Percentiles rank a stretch among this genome's conserved stretches.
Evolutionary conservation across 2,888 invertebrate species (phyloP).

Genomic region (Proisotoma minuta): DNA sequence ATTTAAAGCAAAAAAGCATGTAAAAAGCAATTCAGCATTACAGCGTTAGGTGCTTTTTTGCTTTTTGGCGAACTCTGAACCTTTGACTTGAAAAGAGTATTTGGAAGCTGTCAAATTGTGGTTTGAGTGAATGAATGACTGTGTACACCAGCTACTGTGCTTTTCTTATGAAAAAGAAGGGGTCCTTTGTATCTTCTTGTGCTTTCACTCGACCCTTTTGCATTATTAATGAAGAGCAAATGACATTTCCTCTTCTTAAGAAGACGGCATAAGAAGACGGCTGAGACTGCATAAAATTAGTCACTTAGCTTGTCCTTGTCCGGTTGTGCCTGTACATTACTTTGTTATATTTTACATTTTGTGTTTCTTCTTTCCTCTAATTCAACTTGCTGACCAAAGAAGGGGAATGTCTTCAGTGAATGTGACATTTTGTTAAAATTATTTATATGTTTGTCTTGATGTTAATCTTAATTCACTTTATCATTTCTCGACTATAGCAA

Average conservation of each 20-base stretch:
- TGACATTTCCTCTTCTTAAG: constrained; percentile 15
- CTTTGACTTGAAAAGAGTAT: no score
- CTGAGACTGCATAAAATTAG: neutral
- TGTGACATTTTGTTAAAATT: neutral
- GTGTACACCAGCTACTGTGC: no score
- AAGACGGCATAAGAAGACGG: neutral
- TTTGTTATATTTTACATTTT: constrained; percentile 9
- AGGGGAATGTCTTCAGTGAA: neutral
- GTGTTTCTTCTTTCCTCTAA: neutral
- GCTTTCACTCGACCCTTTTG: constrained; percentile 14
- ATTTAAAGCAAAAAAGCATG: no score
- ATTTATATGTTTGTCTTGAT: no score
- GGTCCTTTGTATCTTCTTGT: neutral
- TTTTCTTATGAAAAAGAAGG: neutral
- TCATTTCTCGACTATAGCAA: no score
- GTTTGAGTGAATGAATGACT: no score
- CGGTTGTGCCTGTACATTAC: constrained; percentile 1
- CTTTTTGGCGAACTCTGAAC: no score
- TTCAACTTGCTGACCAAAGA: no score
- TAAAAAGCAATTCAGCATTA: no score
- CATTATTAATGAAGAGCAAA: constrained; percentile 16
- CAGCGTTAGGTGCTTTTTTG: no score
- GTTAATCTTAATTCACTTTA: no score
- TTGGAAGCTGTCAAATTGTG: no score
- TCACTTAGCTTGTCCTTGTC: constrained; percentile 4